These are phyloP conservation scores for Gymnosoma rotundatum DNA, from an alignment of 2,888 invertebrate species.

Conservation along the genomic window DNA sequence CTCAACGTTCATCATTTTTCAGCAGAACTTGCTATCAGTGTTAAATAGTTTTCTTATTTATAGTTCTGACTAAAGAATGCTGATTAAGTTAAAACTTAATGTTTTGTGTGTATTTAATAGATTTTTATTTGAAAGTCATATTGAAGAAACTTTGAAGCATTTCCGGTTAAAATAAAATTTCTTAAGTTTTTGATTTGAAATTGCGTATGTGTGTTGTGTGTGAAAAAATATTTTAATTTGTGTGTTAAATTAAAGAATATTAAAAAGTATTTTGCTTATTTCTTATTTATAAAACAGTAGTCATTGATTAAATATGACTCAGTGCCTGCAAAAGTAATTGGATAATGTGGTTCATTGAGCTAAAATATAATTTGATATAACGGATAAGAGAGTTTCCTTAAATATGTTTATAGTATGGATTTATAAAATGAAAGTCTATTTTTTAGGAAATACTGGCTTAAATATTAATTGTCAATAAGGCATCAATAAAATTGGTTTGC, in stretches of 20 bases:
- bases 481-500: too few species aligned
- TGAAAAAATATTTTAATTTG: too few species aligned
- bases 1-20: slow-evolving; percentile 9
- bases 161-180: slow-evolving; percentile 38
- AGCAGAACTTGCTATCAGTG: slow-evolving; percentile 19
- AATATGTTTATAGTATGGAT: too few species aligned
- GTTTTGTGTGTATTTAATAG: slow-evolving; percentile 4
- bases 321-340: not conserved
- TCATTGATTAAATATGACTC: not conserved
- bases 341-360: not conserved
- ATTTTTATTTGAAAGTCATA: not conserved
- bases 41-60: slow-evolving; percentile 28
- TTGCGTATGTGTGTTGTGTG: too few species aligned
- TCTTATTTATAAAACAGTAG: not conserved
- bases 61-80: slow-evolving; percentile 27
- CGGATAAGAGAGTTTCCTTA: too few species aligned
- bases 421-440: too few species aligned
- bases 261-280: too few species aligned
- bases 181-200: not conserved
- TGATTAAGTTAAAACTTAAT: slow-evolving; percentile 20
- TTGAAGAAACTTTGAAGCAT: slow-evolving; percentile 33
- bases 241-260: too few species aligned
- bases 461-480: too few species aligned
- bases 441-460: too few species aligned
- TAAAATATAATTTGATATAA: not conserved